A percentile compares a stretch with the other conserved stretches of the same genome.
Evolutionary conservation across 92 coral and sea anemone species (phyloP).

Genomic region (Virgularia gustaviana): DNA sequence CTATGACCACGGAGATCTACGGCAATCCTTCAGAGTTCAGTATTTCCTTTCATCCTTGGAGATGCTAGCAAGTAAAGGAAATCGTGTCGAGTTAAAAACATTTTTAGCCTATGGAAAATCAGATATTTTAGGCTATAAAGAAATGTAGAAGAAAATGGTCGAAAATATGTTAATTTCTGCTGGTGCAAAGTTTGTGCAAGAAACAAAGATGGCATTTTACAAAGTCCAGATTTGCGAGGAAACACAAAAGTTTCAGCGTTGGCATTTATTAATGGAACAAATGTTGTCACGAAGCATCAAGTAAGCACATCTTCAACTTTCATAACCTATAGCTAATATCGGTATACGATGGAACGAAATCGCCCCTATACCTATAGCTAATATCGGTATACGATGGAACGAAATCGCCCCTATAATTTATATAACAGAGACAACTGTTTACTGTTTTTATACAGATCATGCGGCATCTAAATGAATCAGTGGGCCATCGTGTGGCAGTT

Average conservation of each 20-base stretch:
- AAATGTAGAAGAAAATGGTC: constrained; percentile 1
- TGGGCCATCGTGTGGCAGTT: neutral
- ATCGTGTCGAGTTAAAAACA: constrained; percentile 14
- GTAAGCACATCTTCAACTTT: neutral
- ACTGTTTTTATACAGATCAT: neutral
- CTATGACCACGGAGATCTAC: no score
- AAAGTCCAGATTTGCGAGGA: neutral
- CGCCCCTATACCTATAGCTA: no score
- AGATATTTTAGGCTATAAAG: constrained; percentile 13
- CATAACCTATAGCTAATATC: no score
- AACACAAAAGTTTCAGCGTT: constrained; percentile 20
- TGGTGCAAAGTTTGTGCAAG: constrained; percentile 30
- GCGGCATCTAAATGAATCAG: neutral
- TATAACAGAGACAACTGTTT: no score
- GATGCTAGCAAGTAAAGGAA: constrained; percentile 18
- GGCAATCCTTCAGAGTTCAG: no score
- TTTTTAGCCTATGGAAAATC: constrained; percentile 23
- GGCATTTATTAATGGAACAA: constrained; percentile 24
- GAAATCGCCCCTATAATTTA: no score
- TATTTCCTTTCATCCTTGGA: no score
- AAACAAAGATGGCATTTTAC: constrained; percentile 5
- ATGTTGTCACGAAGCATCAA: constrained; percentile 28
- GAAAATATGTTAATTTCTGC: constrained; percentile 14
- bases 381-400: no score
- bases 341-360: no score